These are phyloP conservation scores for Ferrisia virgata DNA, from an alignment of 2,888 invertebrate species.

Conservation along the genomic window DNA sequence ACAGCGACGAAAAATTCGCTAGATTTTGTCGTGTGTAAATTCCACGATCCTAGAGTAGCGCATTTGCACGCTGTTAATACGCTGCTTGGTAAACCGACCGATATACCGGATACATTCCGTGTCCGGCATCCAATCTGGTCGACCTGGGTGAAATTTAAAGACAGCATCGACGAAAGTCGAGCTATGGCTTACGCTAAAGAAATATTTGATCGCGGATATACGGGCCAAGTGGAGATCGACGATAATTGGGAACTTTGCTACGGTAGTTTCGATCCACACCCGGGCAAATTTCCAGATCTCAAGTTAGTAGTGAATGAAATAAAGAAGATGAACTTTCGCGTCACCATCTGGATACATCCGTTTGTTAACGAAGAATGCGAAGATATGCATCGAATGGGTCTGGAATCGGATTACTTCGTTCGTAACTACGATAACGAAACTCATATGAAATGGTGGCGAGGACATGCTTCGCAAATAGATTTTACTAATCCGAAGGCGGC, in stretches of 20 bases:
- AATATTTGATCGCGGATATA: conserved; percentile 59
- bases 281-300: conserved; percentile 67
- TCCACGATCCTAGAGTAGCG: conserved; percentile 61
- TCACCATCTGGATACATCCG: conserved; percentile 82
- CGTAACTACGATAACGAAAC: conserved; percentile 53
- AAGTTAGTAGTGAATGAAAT: conserved; percentile 62
- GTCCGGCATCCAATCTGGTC: conserved; percentile 82
- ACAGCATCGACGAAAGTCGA: conserved; percentile 63
- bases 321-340: conserved; percentile 63
- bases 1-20: conserved; percentile 52
- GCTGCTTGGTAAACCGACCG: conserved; percentile 62
- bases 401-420: conserved; percentile 60
- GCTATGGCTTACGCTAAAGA: conserved; percentile 66
- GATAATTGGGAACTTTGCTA: conserved; percentile 85
- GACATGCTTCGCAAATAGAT: conserved; percentile 63
- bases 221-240: conserved; percentile 80
- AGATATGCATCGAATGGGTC: conserved; percentile 60
- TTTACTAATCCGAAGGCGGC: conserved; percentile 68
- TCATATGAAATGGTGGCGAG: conserved; percentile 58
- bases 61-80: conserved; percentile 64
- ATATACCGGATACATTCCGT: conserved; percentile 65
- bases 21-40: conserved; percentile 64
- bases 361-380: conserved; percentile 75
- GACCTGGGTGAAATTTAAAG: conserved; percentile 75
- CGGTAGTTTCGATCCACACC: conserved; percentile 68